A percentile compares a stretch with the other conserved stretches of the same genome.
Evolutionary conservation across 2,113 vertebrate species (phyloP).

Genomic region (Leuciscus idus): DNA sequence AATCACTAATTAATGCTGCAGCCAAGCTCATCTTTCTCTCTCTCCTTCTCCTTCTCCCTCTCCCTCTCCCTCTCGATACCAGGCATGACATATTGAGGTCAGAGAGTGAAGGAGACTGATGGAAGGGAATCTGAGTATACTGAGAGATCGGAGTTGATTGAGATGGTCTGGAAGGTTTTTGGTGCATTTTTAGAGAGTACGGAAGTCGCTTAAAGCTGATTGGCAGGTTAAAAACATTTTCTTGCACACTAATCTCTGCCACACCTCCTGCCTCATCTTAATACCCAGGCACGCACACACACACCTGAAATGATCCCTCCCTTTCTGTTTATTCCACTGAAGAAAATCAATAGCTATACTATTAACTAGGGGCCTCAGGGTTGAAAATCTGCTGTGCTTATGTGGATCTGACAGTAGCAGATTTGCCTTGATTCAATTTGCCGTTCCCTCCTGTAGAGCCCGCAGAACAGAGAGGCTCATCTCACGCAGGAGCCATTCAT

Average conservation of each 20-base stretch:
- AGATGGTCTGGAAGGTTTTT: slow-evolving; percentile 4
- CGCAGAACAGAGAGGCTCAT: slow-evolving; percentile 34
- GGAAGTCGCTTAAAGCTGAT: background rate
- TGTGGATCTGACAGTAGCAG: slow-evolving; percentile 36
- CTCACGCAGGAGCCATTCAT: slow-evolving; percentile 30
- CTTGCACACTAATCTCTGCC: background rate
- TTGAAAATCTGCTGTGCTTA: slow-evolving; percentile 42
- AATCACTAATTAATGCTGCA: slow-evolving; percentile 37
- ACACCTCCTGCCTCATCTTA: background rate
- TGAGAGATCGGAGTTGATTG: background rate
- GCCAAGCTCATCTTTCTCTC: background rate
- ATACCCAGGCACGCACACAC: slow-evolving; percentile 1
- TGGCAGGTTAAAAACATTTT: slow-evolving; percentile 6
- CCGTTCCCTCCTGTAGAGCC: slow-evolving; percentile 27
- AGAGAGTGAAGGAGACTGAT: background rate
- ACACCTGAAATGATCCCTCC: slow-evolving; percentile 19
- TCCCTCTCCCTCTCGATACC: background rate
- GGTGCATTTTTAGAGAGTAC: background rate
- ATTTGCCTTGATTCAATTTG: slow-evolving; percentile 50
- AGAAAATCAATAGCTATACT: slow-evolving; percentile 43
- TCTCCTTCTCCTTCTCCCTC: background rate
- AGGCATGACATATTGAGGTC: slow-evolving; percentile 46
- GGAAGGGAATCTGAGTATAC: background rate
- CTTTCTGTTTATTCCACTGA: slow-evolving; percentile 36
- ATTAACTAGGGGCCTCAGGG: slow-evolving; percentile 39